A percentile compares a stretch with the other conserved stretches of the same genome.
phyloP scores from a whole-genome alignment of 1,140 invertebrate genomes.

The Lepidurus couesii region DNA sequence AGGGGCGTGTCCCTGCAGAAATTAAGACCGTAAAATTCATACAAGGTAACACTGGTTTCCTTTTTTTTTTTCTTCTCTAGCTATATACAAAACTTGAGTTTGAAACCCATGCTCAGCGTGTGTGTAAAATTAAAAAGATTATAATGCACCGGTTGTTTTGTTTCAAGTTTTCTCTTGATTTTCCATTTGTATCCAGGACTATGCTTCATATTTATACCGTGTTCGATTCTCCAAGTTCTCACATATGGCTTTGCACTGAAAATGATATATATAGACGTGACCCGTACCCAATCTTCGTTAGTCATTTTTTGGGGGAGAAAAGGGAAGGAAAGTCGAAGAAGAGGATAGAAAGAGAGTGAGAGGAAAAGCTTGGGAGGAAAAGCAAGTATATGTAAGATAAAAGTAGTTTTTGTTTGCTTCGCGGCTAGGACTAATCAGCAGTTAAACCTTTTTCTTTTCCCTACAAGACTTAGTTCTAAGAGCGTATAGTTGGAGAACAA shows the following conservation, averaged over 20 bases:
- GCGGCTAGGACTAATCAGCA: too few species aligned
- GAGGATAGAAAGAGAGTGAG: not conserved
- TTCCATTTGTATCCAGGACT: not conserved
- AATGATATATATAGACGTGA: slow-evolving; percentile 7
- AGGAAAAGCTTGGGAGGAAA: not conserved
- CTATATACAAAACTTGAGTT: slow-evolving; percentile 7
- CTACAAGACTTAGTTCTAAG: not conserved
- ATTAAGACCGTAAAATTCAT: not conserved
- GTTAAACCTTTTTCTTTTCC: not conserved
- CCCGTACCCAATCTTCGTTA: slow-evolving; percentile 20
- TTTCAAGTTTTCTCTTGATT: not conserved
- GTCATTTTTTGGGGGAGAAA: not conserved
- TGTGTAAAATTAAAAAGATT: not conserved
- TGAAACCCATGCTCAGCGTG: not conserved
- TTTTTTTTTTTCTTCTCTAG: not conserved
- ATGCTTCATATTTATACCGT: not conserved
- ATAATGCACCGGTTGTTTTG: slow-evolving; percentile 4
- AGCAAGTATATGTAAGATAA: not conserved
- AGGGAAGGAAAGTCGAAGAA: not conserved
- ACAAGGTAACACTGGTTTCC: not conserved
- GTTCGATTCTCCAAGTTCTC: not conserved
- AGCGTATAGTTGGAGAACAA: not conserved
- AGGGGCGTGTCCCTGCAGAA: not conserved
- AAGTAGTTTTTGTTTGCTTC: not conserved
- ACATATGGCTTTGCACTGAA: slow-evolving; percentile 5